Evolutionary conservation across 2,888 invertebrate species (phyloP).

Genomic region (Ctenicera cuprea): DNA sequence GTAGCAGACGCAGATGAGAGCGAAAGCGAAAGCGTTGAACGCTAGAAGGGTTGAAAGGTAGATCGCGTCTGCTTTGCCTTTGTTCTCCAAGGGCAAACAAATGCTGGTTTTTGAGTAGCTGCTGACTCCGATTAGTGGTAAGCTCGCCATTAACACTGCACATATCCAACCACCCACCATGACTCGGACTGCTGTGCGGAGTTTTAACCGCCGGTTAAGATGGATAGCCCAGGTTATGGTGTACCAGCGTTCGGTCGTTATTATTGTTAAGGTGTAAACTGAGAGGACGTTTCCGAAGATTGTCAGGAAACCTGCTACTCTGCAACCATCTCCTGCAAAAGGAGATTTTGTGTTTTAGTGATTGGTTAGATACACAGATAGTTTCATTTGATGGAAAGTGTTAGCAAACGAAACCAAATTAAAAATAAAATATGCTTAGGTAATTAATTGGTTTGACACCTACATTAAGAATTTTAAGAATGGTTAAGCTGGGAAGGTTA

Average conservation of each 20-base stretch:
- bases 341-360: neutral
- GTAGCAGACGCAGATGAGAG: conserved; percentile 79
- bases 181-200: conserved; percentile 75
- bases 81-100: conserved; percentile 79
- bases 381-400: too few relatives aligned
- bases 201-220: conserved; percentile 77
- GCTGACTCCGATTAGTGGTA: conserved; percentile 79
- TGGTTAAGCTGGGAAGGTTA: too few relatives aligned
- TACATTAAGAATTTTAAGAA: too few relatives aligned
- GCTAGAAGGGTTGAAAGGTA: conserved; percentile 76
- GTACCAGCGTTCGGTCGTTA: conserved; percentile 78
- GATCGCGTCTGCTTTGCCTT: conserved; percentile 73
- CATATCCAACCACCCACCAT: conserved; percentile 79
- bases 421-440: too few relatives aligned
- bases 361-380: too few relatives aligned
- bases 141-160: conserved; percentile 75
- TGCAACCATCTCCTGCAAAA: conserved; percentile 75
- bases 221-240: conserved; percentile 79
- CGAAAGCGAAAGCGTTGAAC: conserved; percentile 79
- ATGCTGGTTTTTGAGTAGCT: conserved; percentile 81
- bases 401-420: too few relatives aligned
- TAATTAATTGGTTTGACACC: too few relatives aligned
- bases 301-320: conserved; percentile 79
- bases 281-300: conserved; percentile 80
- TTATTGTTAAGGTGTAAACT: conserved; percentile 80